Evolutionary conservation across 2,113 vertebrate genomes (phyloP), one percentile per base, ranked within the genome.

Genomic region (Heteronetta atricapilla): DNA sequence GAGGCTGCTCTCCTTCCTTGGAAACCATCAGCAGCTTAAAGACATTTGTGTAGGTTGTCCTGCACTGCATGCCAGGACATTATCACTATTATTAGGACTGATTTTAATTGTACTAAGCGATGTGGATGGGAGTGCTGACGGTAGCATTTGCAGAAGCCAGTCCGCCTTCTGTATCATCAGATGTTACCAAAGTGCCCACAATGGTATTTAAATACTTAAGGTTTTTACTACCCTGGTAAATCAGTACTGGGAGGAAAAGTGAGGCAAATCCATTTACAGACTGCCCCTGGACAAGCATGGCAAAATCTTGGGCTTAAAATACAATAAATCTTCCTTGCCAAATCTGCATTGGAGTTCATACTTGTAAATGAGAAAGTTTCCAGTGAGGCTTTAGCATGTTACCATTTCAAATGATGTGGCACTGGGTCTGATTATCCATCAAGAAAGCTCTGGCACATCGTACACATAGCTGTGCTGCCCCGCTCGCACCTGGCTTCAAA

Each of bases 401-500:
- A 10, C 14, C 11, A 1, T 13, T 68, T 64, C 11, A 23, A 79
- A 62, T 67, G n/a, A 4, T 4, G 10, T 11, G 31, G 3, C 2
- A 31, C 16, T 5, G 31, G 40, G 21, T 56, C 20, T 76, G 42
- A 23, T 63, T 58, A 75, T 34, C 31, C 44, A 28, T 3, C 55
- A 58, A 12, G 17, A 63, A 77, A 52, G 17, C n/a, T 7, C 33
- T 75, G 22, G 31, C 21, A 28, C 13, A 7, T 8, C 0, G 1
- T 1, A 17, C 25, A 8, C 6, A 4, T 13, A 0, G 5, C 5
- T 0, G 3, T 6, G 50, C 33, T 64, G 50, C 50, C 19, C 29
- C 8, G 36, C 36, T 46, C 1, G 0, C 6, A 10, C 16, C 62
- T 18, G 10, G 8, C 44, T 1, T 0, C 0, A 0, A 33, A 56